Evolutionary conservation across 2,797 vertebrate genomes (phyloP), one percentile per base, ranked within the genome.

Genomic region (Sebastes nivosus): DNA sequence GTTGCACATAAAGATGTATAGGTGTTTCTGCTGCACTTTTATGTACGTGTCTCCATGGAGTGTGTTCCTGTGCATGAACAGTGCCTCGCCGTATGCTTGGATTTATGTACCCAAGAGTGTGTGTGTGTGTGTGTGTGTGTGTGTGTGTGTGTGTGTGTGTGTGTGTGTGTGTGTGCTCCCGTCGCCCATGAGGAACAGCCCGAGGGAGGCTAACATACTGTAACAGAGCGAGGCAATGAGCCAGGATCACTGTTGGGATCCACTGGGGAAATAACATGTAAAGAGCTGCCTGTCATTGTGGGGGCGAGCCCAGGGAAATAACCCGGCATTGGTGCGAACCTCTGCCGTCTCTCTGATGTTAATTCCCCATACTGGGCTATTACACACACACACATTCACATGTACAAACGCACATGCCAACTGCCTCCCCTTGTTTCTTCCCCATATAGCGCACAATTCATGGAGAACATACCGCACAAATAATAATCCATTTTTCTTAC

Each of bases 251-350:
- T 83, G 85, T 79, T 67, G 58, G 74, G 67, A 75, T 92, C 87
- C 87, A 59, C 38, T 81, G 91, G 93, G 93, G 91, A 92, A 94
- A 94, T 91, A 93, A 93, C 88, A 92, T 89, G 82, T 87, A 87
- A 92, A 89, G 83, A 84, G 77, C 82, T 83, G 82, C 64, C 81
- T 88, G 86, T 87, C 84, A 89, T 82, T 67, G 84, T 13, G 72
- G 80, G 81, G 88, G 79, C 5, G 72, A 84, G 86, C 81, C 75
- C 64, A 50, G 89, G 84, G 91, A 93, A 93, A 93, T 89, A 89
- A 90, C 79, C 76, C 30, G n/a, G 52, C 70, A 81, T 82, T 75
- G 72, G 60, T 86, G 52, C 25, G n/a, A 85, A 81, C 76, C 74
- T 60, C 71, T 69, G 80, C 72, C 29, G 30, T 79, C 57, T 81